These are phyloP conservation scores for Holothuria scabra DNA, from an alignment of 53 echinoderm and acorn worm genomes.

Conservation along the genomic window DNA sequence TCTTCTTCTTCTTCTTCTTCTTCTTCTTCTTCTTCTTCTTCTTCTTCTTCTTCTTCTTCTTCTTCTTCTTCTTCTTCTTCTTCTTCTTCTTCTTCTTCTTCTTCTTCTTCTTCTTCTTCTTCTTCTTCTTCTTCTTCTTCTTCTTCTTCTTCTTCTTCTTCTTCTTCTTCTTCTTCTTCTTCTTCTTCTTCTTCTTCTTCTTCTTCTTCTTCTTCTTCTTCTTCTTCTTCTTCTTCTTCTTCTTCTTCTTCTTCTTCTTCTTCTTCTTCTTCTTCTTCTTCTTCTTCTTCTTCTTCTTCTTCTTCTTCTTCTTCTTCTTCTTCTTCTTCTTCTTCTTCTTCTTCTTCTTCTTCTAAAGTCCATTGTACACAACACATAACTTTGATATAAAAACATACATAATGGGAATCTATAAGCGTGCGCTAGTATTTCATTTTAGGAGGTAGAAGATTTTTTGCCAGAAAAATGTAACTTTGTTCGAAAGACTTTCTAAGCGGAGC, in stretches of 20 bases:
- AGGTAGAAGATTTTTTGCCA: too few relatives aligned
- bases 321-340: not conserved
- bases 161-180: not conserved
- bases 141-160: not conserved
- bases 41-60: not conserved
- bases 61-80: not conserved
- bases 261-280: not conserved
- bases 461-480: too few relatives aligned
- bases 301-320: not conserved
- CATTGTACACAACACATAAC: too few relatives aligned
- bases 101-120: not conserved
- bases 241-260: not conserved
- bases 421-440: too few relatives aligned
- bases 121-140: slow-evolving; percentile 7
- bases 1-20: not conserved
- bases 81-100: not conserved
- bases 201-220: not conserved
- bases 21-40: not conserved
- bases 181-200: slow-evolving; percentile 1
- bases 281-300: not conserved
- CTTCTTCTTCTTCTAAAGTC: not conserved
- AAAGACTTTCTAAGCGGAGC: too few relatives aligned
- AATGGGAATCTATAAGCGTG: too few relatives aligned
- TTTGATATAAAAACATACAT: too few relatives aligned
- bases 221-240: not conserved